These are phyloP conservation scores for Montipora capitata DNA, from an alignment of 92 coral and sea anemone genomes.

Conservation along the genomic window DNA sequence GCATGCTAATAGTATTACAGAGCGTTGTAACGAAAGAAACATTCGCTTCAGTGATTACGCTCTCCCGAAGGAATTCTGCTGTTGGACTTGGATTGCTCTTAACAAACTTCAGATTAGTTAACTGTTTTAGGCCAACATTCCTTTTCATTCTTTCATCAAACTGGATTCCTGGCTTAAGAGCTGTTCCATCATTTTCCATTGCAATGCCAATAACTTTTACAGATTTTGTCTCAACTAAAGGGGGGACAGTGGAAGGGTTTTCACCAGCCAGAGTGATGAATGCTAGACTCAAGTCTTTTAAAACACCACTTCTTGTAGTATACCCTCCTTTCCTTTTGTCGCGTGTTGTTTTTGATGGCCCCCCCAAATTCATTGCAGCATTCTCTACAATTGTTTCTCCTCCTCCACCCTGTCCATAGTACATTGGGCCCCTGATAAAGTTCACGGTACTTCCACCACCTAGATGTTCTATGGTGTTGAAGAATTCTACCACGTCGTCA, in stretches of 20 bases:
- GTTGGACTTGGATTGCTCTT: conserved; percentile 45
- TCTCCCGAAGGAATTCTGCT: conserved; percentile 49
- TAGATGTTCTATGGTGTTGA: conserved; percentile 22
- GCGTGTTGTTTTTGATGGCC: conserved; percentile 68
- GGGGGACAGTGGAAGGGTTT: conserved; percentile 29
- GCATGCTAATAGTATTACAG: conserved; percentile 57
- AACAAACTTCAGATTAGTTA: conserved; percentile 43
- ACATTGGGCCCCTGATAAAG: conserved; percentile 66
- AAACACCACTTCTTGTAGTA: conserved; percentile 66
- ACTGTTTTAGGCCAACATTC: conserved; percentile 50
- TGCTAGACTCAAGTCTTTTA: conserved; percentile 49
- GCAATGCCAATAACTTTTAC: conserved; percentile 45
- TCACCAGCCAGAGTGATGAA: conserved; percentile 40
- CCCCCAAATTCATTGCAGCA: conserved; percentile 64
- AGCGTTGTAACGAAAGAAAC: conserved; percentile 47
- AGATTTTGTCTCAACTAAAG: conserved; percentile 32
- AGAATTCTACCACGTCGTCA: background rate
- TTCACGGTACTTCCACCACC: conserved; percentile 63
- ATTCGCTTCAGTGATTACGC: conserved; percentile 53
- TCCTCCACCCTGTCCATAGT: conserved; percentile 58
- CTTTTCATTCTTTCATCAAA: conserved; percentile 58
- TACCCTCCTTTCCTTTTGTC: conserved; percentile 65
- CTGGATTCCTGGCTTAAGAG: conserved; percentile 65
- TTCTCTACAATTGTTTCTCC: conserved; percentile 54
- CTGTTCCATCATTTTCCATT: conserved; percentile 62